Base-by-base conservation (phyloP, 1,140 invertebrate genomes). In the Cheumatopsyche charites region DNA sequence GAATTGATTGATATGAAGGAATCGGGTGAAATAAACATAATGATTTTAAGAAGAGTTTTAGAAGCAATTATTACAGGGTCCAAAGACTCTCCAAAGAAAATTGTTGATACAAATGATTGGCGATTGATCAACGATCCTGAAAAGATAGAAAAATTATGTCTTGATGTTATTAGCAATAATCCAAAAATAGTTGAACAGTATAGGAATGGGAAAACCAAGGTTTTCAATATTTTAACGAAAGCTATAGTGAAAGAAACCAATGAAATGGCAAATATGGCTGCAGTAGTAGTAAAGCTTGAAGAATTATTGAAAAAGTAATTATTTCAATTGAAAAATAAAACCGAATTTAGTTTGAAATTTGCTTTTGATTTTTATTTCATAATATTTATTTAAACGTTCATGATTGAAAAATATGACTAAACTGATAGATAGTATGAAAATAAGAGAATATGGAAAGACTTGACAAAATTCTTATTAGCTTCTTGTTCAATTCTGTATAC, bases 191-290 rank as follows among this genome's bases (percentile, higher is more conserved):
- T 92, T 11, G 82, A 83, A 75, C 82, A 88, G 74, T 92, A 88
- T 77, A 88, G 87, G 80, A 81, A 81, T 4, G 91, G 92, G n/a
- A 93, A 92, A 79, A 86, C 91, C 58, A 87, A 85, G 73, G 86
- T 85, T 55, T 85, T 93, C 45, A 77, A 90, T 26, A 87, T 86
- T n/a, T 79, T 85, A 73, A 81, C 91, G 26, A 83, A 79, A 42
- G 29, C 29, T 36, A 4, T 36, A 36, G 29, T 9, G 3, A 88
- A 86, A 69, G 80, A 80, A 69, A 87, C 88, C n/a, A 78, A 88
- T 21, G 81, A 88, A 75, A 86, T 86, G 80, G 87, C 88, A 23
- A 87, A 93, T 78, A 91, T 92, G 90, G 81, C 79, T 62, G 67
- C 84, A 72, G 88, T 85, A 70, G 79, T 85, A 26, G 79, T 85